Conservation (phyloP, 2,797 vertebrate genomes). For the Luscinia luscinia region DNA sequence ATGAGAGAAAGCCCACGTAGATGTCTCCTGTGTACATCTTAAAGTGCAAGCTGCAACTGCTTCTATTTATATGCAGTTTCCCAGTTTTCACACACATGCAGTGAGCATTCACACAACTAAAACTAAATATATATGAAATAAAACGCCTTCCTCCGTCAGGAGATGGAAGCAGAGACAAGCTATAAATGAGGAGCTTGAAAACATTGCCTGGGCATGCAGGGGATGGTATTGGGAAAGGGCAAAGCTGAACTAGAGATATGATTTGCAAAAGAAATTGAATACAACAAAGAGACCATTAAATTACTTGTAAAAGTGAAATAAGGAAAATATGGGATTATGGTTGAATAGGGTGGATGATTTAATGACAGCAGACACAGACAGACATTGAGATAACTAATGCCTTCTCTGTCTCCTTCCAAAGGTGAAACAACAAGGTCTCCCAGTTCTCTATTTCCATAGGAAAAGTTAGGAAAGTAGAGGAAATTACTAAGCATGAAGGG, state of each 20-base stretch:
- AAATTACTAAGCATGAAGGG: not conserved
- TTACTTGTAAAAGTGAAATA: not conserved
- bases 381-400: not conserved
- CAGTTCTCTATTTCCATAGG: not conserved
- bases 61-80: not conserved
- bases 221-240: not conserved
- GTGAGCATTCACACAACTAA: not conserved
- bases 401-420: not conserved
- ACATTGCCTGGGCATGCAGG: not conserved
- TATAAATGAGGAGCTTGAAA: not conserved
- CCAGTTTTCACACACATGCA: not conserved
- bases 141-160: slow-evolving; percentile 27
- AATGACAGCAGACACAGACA: not conserved
- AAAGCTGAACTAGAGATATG: not conserved
- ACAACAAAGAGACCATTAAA: not conserved
- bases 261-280: not conserved
- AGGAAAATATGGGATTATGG: not conserved
- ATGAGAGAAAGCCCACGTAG: not conserved
- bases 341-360: not conserved
- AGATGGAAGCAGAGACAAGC: slow-evolving; percentile 43
- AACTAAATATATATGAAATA: not conserved
- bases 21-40: not conserved
- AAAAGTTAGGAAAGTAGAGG: not conserved
- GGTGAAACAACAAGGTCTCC: not conserved
- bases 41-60: not conserved